Base-by-base conservation (phyloP, 2,797 vertebrate species). In the Euphonia xanthogaster region DNA sequence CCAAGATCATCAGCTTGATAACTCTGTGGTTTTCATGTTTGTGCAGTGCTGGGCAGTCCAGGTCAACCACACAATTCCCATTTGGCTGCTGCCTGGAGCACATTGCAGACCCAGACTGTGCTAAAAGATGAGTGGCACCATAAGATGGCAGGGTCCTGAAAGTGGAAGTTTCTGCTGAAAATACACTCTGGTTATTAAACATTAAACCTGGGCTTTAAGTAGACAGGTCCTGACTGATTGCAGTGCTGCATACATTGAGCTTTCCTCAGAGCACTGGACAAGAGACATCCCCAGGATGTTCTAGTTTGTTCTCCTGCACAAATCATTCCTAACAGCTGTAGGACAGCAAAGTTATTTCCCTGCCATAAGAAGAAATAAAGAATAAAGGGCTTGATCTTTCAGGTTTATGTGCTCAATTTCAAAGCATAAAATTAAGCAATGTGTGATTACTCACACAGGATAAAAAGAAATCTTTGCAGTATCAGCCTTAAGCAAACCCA, bases 391-490 rank as follows among this genome's bases (percentile, higher is more conserved):
- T 11, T 12, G 22, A 5, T 53, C 33, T 54, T 73, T 37, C 71
- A 77, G n/a, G 61, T 77, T 81, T 53, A 60, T 22, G 24, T 21
- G 35, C 71, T 51, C 2, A 0, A 70, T 65, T 84, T 88, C 74
- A 76, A 75, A 87, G 44, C 48, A 62, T 22, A 60, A 76, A 75
- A 83, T 80, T 51, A 88, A 93, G 82, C 58, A 86, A 55, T 42
- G 39, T 0, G 53, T 0, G 12, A 86, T 89, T 88, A 82, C 33
- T 91, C 84, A 92, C 37, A 47, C 0, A 4, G 61, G 62, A 68
- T 28, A 58, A 86, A 48, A 66, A 94, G 17, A 75, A 70, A 70
- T 17, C 33, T 88, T 78, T 81, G 62, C 70, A 78, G 54, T 17
- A 81, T 28, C 71, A 79, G 55, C 33, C 45, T 83, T 42, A 71